Evolutionary conservation across 2,797 vertebrate genomes (phyloP).

Genomic region (Gorsachius magnificus): DNA sequence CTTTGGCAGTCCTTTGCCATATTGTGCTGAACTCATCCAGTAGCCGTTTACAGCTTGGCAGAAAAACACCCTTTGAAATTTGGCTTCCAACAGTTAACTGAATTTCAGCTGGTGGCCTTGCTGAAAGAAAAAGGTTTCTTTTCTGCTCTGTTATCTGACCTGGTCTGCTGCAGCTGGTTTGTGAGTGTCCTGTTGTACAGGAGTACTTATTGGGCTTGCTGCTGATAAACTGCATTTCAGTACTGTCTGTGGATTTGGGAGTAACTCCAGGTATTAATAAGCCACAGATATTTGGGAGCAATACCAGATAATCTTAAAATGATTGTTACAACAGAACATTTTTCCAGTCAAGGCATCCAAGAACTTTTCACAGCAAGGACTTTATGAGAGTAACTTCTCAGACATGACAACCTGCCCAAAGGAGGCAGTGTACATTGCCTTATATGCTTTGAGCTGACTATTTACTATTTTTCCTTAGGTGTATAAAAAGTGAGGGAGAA

Average conservation of each 20-base stretch:
- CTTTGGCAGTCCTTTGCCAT: neutral
- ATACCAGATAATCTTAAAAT: neutral
- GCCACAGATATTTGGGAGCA: neutral
- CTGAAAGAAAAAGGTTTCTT: neutral
- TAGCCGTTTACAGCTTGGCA: neutral
- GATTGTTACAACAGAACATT: neutral
- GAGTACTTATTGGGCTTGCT: neutral
- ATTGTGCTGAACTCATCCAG: neutral
- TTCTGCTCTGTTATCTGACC: neutral
- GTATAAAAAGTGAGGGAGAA: constrained; percentile 95
- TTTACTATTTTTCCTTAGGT: constrained; percentile 75
- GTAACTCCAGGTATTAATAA: neutral
- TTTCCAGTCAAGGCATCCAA: neutral
- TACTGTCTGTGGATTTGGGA: neutral
- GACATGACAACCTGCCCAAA: neutral
- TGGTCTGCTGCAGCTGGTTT: neutral
- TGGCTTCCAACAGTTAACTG: neutral
- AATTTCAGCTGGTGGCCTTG: neutral
- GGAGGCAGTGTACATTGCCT: neutral
- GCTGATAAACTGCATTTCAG: neutral
- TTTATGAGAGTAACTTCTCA: neutral
- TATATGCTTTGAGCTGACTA: neutral
- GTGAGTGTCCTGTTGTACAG: neutral
- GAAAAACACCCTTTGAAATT: neutral
- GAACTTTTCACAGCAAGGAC: neutral